Base-by-base conservation (phyloP, 2,888 invertebrate genomes). In the Malthinus flaveolus region DNA sequence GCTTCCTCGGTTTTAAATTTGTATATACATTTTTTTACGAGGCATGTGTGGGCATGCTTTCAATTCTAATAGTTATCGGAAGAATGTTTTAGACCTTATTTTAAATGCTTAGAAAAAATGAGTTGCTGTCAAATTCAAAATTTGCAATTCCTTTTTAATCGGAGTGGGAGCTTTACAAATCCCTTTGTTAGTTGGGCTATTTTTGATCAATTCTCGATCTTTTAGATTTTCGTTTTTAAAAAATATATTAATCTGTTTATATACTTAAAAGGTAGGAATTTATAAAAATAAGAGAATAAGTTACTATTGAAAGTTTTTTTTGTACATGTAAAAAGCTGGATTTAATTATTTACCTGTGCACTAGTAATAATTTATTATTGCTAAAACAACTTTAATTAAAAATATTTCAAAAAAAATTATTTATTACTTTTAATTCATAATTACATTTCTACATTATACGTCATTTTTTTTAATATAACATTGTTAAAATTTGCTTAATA, bases 1-100 rank as follows among this genome's bases (percentile, higher is more conserved):
- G n/a, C 23, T 42, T 15, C 15, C 6, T n/a, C 13, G 15, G 9
- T 42, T 42, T 42, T 42, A 10, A 42, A 42, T 4, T 7, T 42
- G 39, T 42, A 42, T 42, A 42, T 42, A 42, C 39, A 42, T 42
- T 42, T 42, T 36, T 42, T 42, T 42, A 42, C 15, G 15, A 23
- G 23, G 23, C 23, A n/a, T 12, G 4, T 39, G 13, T 39, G 12
- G 39, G 12, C 15, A 13, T 39, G n/a, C 13, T 39, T 12, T 12
- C 3, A 39, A n/a, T 12, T 39, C 15, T 8, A 4, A n/a, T 11
- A 42, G 15, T n/a, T 6, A 42, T n/a, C 13, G 9, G 1, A n/a
- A 9, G 39, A 15, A n/a, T 15, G 15, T 42, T 42, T 13, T 42
- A 42, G 39, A n/a, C 13, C 23, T 42, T 42, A 42, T 42, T n/a